Evolutionary conservation across 1,140 invertebrate species (phyloP).

Genomic region (Drosophila orosa): DNA sequence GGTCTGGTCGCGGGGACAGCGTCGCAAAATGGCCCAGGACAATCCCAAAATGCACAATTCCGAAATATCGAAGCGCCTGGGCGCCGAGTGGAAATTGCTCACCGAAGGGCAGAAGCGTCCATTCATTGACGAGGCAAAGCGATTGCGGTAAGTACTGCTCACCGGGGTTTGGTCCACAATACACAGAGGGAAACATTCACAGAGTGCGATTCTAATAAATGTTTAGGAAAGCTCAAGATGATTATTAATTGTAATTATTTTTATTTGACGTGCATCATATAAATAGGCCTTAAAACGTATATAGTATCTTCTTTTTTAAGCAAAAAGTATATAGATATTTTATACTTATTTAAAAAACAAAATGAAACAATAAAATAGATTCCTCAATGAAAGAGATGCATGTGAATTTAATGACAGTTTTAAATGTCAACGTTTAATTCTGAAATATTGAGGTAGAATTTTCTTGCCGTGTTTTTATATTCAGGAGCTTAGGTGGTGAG

Average conservation of each 20-base stretch:
- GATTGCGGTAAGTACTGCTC: constrained; percentile 90
- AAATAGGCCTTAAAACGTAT: background rate
- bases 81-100: constrained; percentile 95
- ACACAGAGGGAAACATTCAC: background rate
- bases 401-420: too few species aligned
- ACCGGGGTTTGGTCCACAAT: constrained; percentile 7
- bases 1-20: constrained; percentile 95
- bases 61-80: constrained; percentile 95
- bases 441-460: too few species aligned
- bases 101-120: constrained; percentile 95
- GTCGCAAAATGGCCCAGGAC: constrained; percentile 98
- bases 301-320: background rate
- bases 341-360: background rate
- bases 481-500: background rate
- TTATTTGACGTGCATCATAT: background rate
- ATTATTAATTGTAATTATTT: background rate
- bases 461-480: constrained; percentile 18
- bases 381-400: too few species aligned
- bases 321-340: too few species aligned
- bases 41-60: constrained; percentile 99
- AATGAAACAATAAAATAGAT: too few species aligned
- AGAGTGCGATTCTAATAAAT: background rate
- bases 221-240: background rate
- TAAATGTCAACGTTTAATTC: background rate
- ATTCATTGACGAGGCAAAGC: constrained; percentile 98